Conservation (phyloP, 37 sponge, comb jelly and placozoan genomes). For the Spongilla lacustris region DNA sequence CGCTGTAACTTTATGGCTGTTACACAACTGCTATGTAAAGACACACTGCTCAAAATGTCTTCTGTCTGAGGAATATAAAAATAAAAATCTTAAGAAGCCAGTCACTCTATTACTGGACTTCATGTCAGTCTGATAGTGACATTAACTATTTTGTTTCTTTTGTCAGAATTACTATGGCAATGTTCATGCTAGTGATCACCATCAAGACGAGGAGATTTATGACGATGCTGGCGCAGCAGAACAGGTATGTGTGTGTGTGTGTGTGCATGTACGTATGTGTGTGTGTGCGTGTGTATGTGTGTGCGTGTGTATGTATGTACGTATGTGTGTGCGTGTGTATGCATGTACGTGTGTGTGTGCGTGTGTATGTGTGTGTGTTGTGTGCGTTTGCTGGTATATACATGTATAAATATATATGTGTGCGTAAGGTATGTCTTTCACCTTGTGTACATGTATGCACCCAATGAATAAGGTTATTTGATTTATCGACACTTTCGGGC, state of each 20-base stretch:
- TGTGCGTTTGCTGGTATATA: no score
- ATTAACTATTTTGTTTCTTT: neutral
- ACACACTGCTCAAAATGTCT: no score
- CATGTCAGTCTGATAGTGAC: neutral
- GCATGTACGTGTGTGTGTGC: neutral
- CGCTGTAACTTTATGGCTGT: no score
- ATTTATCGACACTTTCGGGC: neutral
- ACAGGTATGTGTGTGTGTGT: slow-evolving; percentile 12
- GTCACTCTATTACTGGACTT: no score
- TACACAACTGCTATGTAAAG: no score
- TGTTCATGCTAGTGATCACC: neutral
- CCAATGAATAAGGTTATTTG: neutral
- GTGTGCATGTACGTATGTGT: slow-evolving; percentile 5
- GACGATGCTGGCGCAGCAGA: slow-evolving; percentile 24
- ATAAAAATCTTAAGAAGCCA: no score
- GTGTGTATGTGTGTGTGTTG: slow-evolving; percentile 15
- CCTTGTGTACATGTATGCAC: neutral
- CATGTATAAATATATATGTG: no score
- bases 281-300: slow-evolving; percentile 10
- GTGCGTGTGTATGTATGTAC: slow-evolving; percentile 19
- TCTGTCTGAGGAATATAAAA: no score
- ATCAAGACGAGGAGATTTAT: neutral
- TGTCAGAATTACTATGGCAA: neutral
- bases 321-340: slow-evolving; percentile 40
- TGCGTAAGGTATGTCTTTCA: no score